phyloP scores from a whole-genome alignment of 2,113 vertebrate species.

The Sinocyclocheilus anophthalmus region DNA sequence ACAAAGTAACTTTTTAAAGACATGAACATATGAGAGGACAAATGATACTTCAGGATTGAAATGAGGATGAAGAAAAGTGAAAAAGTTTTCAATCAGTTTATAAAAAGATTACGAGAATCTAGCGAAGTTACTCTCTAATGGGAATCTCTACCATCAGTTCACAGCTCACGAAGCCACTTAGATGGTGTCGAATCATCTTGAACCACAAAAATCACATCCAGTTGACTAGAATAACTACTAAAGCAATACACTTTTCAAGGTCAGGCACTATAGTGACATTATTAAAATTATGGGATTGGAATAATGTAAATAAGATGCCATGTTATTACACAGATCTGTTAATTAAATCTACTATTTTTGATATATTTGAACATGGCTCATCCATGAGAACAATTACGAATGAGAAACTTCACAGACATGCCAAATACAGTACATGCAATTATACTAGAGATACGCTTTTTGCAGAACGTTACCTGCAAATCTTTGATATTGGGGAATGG shows the following conservation, averaged over 20 bases:
- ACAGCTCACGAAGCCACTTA: background rate
- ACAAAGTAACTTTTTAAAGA: background rate
- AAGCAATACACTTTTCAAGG: background rate
- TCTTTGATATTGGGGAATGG: conserved; percentile 96
- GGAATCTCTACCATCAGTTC: background rate
- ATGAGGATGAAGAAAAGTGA: background rate
- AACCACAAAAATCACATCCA: background rate
- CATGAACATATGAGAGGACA: background rate
- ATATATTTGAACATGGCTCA: background rate
- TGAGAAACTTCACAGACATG: background rate
- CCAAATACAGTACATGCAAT: background rate
- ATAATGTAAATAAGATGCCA: background rate
- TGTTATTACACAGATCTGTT: background rate
- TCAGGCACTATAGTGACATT: background rate
- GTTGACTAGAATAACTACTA: background rate
- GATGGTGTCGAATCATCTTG: background rate
- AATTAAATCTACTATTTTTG: background rate
- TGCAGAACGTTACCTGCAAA: conserved; percentile 81
- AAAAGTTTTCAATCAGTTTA: background rate
- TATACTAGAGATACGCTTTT: background rate
- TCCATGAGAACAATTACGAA: background rate
- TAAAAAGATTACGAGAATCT: background rate
- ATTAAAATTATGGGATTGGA: too few species aligned
- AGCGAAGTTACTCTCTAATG: background rate
- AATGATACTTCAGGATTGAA: background rate